These are phyloP conservation scores for Rhamnusium bicolor DNA, from an alignment of 2,888 invertebrate species.

Conservation along the genomic window DNA sequence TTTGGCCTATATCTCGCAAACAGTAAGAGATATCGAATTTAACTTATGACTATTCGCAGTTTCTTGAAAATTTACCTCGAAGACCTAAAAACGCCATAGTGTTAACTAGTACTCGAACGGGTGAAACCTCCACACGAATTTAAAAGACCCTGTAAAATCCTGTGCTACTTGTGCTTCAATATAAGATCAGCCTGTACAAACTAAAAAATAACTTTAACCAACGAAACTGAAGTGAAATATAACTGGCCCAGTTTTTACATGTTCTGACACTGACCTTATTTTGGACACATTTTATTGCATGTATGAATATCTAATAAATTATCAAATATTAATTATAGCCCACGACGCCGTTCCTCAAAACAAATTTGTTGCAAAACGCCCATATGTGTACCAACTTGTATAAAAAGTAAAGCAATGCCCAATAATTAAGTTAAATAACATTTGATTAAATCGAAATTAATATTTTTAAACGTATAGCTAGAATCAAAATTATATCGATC, in stretches of 20 bases:
- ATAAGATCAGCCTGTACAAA: no score
- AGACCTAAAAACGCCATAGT: no score
- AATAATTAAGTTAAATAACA: conserved; percentile 2
- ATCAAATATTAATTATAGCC: conserved; percentile 6
- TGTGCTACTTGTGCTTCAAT: no score
- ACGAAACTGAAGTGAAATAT: not conserved
- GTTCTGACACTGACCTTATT: conserved; percentile 6
- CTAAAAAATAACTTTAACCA: not conserved
- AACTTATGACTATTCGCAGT: no score
- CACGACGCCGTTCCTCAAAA: not conserved
- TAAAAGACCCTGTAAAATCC: no score
- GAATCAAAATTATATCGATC: conserved; percentile 1
- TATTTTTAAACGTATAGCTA: not conserved
- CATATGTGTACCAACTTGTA: not conserved
- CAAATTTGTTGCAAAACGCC: not conserved
- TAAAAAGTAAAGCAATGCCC: not conserved
- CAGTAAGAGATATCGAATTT: no score
- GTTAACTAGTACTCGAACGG: no score
- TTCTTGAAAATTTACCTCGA: no score
- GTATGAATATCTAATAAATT: conserved; percentile 6
- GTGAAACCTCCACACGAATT: no score
- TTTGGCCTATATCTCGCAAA: no score
- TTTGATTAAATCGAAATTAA: not conserved
- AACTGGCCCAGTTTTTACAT: not conserved
- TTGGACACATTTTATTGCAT: not conserved